Percentiles rank a stretch among this genome's conserved stretches.
Evolutionary conservation across 2,888 invertebrate genomes (phyloP).

Genomic region (Eilema caniola): DNA sequence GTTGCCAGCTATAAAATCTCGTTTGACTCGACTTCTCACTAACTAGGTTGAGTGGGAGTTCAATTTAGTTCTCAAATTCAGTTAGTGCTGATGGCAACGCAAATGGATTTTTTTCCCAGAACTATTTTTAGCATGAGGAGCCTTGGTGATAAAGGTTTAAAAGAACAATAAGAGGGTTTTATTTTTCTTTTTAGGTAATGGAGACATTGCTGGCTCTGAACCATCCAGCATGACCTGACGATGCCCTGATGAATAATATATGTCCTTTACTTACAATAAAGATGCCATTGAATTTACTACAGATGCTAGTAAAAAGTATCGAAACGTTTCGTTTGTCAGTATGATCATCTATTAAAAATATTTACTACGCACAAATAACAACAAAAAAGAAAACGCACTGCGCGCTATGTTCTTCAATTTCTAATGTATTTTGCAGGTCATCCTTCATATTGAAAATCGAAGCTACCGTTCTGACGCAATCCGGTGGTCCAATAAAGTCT

Average conservation of each 20-base stretch:
- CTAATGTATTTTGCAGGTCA: background rate
- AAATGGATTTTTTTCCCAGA: constrained; percentile 39
- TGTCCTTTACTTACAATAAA: no score
- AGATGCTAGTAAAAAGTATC: no score
- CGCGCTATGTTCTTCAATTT: background rate
- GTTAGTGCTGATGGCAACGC: constrained; percentile 57
- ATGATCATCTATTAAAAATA: background rate
- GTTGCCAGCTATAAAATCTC: constrained; percentile 28
- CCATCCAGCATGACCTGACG: no score
- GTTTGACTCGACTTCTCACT: constrained; percentile 56
- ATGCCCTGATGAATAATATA: no score
- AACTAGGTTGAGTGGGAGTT: constrained; percentile 68
- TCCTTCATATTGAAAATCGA: background rate
- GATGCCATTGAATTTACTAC: no score
- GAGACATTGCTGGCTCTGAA: no score
- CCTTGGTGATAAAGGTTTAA: background rate
- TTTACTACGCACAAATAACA: background rate
- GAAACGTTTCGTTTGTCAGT: background rate
- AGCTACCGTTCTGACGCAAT: constrained; percentile 25
- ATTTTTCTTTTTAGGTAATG: no score
- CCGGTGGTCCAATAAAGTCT: constrained; percentile 39
- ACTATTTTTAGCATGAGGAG: constrained; percentile 24
- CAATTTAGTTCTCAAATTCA: constrained; percentile 67
- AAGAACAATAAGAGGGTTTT: background rate
- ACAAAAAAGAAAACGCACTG: background rate